Percentiles rank a stretch among this genome's conserved stretches.
phyloP scores from a whole-genome alignment of 2,113 vertebrate species.

The Felis catus region DNA sequence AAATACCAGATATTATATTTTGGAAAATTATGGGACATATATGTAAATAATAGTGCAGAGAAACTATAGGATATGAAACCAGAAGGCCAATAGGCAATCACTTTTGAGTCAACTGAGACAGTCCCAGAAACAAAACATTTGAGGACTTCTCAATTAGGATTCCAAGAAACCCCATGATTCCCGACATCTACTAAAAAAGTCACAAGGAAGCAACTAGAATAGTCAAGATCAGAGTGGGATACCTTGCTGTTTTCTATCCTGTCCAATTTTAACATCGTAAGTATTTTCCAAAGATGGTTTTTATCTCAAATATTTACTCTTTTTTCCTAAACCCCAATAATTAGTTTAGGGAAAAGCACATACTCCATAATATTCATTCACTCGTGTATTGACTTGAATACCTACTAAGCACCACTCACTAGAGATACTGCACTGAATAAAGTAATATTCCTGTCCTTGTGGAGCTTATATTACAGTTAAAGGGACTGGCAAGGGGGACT shows the following conservation, averaged over 20 bases:
- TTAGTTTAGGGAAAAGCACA: conserved; percentile 6
- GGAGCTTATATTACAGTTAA: conserved; percentile 7
- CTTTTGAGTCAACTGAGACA: background rate
- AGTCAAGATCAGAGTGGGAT: background rate
- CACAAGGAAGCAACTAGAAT: background rate
- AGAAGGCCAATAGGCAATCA: background rate
- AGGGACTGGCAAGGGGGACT: background rate
- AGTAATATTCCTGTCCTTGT: background rate
- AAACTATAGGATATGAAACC: background rate
- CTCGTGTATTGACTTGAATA: background rate
- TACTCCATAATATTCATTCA: background rate
- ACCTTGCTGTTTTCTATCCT: background rate
- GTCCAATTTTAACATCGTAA: background rate
- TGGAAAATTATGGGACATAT: conserved; percentile 8
- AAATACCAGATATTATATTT: background rate
- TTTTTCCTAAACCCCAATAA: background rate
- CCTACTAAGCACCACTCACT: background rate
- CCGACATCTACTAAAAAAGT: background rate
- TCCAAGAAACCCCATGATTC: background rate
- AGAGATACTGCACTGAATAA: background rate
- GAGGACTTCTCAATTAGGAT: background rate
- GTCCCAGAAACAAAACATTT: conserved; percentile 31
- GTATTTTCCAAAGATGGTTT: background rate
- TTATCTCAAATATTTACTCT: background rate
- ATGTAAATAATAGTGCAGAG: background rate